Conservation (phyloP, 2,113 vertebrate species). For the Gymnobelideus leadbeateri region DNA sequence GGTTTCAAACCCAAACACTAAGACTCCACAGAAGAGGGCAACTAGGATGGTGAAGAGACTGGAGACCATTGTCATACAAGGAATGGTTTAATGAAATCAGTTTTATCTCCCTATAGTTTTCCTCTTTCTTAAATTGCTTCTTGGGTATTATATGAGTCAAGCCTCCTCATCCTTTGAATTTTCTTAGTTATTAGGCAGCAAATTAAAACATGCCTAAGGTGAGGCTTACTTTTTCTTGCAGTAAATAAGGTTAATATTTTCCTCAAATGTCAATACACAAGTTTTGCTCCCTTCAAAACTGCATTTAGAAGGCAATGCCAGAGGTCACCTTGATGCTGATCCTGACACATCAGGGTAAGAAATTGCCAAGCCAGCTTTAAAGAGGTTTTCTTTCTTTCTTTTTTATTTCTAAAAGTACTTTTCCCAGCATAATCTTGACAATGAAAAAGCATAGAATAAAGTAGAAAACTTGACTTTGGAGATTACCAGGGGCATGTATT, state of each 20-base stretch:
- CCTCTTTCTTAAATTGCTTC: conserved; percentile 27
- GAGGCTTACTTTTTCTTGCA: conserved; percentile 53
- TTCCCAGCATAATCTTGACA: conserved; percentile 52
- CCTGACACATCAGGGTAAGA: neutral
- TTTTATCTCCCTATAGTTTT: conserved; percentile 15
- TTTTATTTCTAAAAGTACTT: conserved; percentile 7
- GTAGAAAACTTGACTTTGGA: neutral
- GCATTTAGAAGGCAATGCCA: neutral
- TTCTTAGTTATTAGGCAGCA: conserved; percentile 47
- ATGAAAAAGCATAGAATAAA: conserved; percentile 32
- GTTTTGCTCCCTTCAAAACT: conserved; percentile 23
- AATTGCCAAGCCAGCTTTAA: conserved; percentile 17
- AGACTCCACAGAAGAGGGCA: neutral
- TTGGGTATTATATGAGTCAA: neutral
- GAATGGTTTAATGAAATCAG: neutral
- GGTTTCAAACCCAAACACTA: neutral
- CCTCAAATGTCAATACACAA: conserved; percentile 9
- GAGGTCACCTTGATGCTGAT: neutral
- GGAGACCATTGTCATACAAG: neutral
- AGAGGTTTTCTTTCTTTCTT: neutral
- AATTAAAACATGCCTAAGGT: conserved; percentile 53
- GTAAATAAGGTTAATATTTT: conserved; percentile 57
- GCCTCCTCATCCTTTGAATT: conserved; percentile 47
- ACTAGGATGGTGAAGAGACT: neutral
- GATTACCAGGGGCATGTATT: neutral